Conservation (phyloP, 1,140 invertebrate species). For the Seison nebaliae region DNA sequence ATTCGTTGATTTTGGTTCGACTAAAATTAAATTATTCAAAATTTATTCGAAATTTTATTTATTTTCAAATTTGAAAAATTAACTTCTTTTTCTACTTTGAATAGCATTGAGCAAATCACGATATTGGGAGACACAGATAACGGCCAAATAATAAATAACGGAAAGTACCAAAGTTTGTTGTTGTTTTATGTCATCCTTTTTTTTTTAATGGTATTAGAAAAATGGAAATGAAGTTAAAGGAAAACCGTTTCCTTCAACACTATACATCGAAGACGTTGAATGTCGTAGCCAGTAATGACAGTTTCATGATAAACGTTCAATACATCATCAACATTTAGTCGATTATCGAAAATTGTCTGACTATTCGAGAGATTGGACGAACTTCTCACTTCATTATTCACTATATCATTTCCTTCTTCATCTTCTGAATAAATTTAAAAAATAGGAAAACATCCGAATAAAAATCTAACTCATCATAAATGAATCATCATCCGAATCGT, state of each 20-base stretch:
- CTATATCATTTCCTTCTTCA: too few relatives aligned
- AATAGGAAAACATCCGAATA: too few relatives aligned
- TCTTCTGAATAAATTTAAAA: too few relatives aligned
- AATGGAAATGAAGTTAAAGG: too few relatives aligned
- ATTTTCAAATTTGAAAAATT: background rate
- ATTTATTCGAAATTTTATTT: too few relatives aligned
- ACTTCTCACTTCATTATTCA: too few relatives aligned
- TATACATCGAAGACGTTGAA: background rate
- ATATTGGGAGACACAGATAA: constrained; percentile 97
- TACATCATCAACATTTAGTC: background rate
- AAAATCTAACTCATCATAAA: too few relatives aligned
- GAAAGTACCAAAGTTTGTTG: constrained; percentile 91
- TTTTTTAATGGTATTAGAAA: constrained; percentile 15
- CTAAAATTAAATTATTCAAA: too few relatives aligned
- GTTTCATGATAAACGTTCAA: background rate
- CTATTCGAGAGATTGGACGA: too few relatives aligned
- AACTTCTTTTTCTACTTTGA: constrained; percentile 17
- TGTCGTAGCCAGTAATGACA: background rate
- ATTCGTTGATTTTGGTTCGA: too few relatives aligned
- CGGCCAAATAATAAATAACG: constrained; percentile 95
- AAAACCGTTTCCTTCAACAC: background rate
- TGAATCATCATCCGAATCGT: too few relatives aligned
- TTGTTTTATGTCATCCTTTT: constrained; percentile 92
- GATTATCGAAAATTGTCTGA: too few relatives aligned
- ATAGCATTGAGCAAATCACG: constrained; percentile 79